phyloP scores from a whole-genome alignment of 2,888 invertebrate species.

The Stenchaetothrips biformis region DNA sequence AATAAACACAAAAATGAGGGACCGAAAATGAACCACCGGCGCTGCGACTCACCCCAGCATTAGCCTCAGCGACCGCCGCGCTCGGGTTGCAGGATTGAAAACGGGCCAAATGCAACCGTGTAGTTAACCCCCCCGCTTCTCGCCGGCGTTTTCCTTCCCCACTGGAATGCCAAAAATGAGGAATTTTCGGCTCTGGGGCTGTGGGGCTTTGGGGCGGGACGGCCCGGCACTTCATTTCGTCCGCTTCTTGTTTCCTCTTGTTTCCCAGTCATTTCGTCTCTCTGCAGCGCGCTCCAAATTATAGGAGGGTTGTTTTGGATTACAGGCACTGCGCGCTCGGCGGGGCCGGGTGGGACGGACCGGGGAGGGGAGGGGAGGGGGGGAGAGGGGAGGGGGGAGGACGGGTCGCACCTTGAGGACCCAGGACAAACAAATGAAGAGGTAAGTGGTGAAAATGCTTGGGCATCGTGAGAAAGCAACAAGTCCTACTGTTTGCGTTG shows the following conservation, averaged over 20 bases:
- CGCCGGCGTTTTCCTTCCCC: background rate
- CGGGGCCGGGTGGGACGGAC: background rate
- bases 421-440: constrained; percentile 21
- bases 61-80: too few species aligned
- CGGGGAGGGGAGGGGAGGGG: background rate
- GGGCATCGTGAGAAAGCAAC: constrained; percentile 20
- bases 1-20: background rate
- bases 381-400: background rate
- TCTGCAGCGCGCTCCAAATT: background rate
- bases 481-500: background rate
- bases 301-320: constrained; percentile 24
- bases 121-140: too few species aligned
- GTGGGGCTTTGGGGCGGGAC: background rate
- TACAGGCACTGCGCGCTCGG: background rate
- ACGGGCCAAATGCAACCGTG: too few species aligned
- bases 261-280: too few species aligned
- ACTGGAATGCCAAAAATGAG: background rate
- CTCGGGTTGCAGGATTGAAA: too few species aligned
- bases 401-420: constrained; percentile 9
- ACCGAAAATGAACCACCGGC: too few species aligned
- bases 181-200: background rate
- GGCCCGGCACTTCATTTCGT: background rate
- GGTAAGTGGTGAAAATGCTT: constrained; percentile 21
- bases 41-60: too few species aligned
- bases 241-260: background rate